Evolutionary conservation across 2,888 invertebrate species (phyloP).

Genomic region (Pachycephus smyrnensis): DNA sequence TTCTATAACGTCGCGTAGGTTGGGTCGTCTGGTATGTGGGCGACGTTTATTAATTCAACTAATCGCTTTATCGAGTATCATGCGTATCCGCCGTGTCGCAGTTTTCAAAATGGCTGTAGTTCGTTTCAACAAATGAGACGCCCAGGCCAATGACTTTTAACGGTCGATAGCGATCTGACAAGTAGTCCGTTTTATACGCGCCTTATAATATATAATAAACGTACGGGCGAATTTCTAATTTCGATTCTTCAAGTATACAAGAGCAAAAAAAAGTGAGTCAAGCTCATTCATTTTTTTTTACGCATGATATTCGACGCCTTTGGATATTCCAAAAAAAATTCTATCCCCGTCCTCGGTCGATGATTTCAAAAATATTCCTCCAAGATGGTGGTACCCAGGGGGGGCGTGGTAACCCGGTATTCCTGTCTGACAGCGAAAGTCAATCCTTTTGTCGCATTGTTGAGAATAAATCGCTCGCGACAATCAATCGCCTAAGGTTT

Average conservation of each 20-base stretch:
- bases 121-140: background rate
- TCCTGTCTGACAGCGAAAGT: background rate
- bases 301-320: background rate
- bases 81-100: background rate
- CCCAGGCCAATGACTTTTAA: background rate
- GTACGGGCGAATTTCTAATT: background rate
- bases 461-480: conserved; percentile 1
- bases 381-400: background rate
- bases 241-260: background rate
- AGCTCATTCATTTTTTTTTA: background rate
- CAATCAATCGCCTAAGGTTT: background rate
- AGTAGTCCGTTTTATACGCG: background rate
- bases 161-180: background rate
- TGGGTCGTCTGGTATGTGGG: background rate
- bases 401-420: background rate
- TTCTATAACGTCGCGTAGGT: background rate
- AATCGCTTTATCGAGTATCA: conserved; percentile 2
- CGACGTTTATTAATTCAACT: background rate
- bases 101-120: background rate
- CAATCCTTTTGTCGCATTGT: conserved; percentile 2
- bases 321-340: background rate
- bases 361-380: background rate
- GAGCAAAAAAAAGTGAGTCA: background rate
- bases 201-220: background rate
- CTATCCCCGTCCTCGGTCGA: background rate